A percentile compares a stretch with the other conserved stretches of the same genome.
phyloP scores from a whole-genome alignment of 92 coral and sea anemone genomes.

The Nematostella vectensis region DNA sequence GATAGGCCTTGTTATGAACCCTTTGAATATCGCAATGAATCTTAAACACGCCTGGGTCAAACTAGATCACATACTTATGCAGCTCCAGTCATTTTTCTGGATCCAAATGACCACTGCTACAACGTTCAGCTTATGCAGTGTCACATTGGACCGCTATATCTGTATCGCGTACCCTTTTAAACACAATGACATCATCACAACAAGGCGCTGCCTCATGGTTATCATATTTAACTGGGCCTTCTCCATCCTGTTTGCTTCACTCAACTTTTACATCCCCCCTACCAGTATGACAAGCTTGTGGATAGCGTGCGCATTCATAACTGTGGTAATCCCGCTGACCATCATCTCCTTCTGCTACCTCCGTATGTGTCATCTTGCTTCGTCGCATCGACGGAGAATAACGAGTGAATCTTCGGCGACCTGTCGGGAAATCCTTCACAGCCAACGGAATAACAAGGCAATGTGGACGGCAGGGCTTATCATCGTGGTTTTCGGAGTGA shows the following conservation, averaged over 20 bases:
- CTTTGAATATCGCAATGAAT: conserved; percentile 8
- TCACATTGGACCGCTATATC: conserved; percentile 29
- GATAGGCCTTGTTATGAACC: conserved; percentile 21
- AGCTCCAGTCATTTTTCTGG: conserved; percentile 11
- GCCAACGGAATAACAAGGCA: conserved; percentile 14
- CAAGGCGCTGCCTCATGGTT: neutral
- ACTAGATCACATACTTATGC: conserved; percentile 3
- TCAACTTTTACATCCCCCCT: conserved; percentile 6
- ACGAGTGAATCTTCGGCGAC: neutral
- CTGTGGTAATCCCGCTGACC: conserved; percentile 19
- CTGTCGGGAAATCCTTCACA: neutral
- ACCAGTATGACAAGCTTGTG: conserved; percentile 12
- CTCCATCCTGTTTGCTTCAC: conserved; percentile 7
- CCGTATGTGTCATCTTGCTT: conserved; percentile 5
- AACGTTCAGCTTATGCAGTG: conserved; percentile 19
- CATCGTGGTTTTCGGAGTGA: conserved; percentile 8
- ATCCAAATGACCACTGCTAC: conserved; percentile 14
- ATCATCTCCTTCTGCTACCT: conserved; percentile 19
- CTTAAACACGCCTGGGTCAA: conserved; percentile 9
- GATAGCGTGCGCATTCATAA: conserved; percentile 13
- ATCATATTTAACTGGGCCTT: conserved; percentile 17
- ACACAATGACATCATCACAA: conserved; percentile 10
- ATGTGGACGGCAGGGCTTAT: conserved; percentile 15
- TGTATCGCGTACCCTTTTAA: conserved; percentile 19
- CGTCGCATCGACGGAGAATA: conserved; percentile 5